phyloP scores from a whole-genome alignment of 2,113 vertebrate species.

The Montifringilla adamsi region DNA sequence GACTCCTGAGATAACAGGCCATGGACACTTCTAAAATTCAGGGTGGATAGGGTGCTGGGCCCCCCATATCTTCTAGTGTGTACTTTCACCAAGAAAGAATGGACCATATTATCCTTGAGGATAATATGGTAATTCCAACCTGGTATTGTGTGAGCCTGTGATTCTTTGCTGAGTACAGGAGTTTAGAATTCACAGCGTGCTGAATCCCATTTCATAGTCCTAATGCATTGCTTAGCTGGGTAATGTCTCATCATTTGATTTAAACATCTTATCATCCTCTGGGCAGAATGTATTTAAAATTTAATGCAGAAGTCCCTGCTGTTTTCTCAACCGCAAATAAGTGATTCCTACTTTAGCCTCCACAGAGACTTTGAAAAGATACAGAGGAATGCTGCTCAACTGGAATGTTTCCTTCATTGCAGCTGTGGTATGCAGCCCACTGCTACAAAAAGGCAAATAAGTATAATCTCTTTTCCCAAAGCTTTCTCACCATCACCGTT shows the following conservation, averaged over 20 bases:
- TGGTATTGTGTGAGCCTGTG: background rate
- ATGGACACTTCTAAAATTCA: background rate
- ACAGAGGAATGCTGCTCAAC: slow-evolving; percentile 41
- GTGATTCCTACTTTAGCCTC: slow-evolving; percentile 39
- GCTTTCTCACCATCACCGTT: background rate
- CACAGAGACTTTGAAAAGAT: slow-evolving; percentile 22
- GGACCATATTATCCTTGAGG: background rate
- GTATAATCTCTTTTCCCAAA: background rate
- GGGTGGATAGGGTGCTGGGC: background rate
- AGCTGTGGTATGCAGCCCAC: background rate
- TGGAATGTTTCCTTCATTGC: slow-evolving; percentile 43
- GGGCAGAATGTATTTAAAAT: slow-evolving; percentile 53
- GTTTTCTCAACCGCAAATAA: slow-evolving; percentile 36
- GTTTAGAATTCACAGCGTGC: background rate
- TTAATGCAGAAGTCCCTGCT: slow-evolving; percentile 42
- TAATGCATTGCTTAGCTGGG: slow-evolving; percentile 25
- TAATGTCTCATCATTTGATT: slow-evolving; percentile 14
- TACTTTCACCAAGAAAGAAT: background rate
- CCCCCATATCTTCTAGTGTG: background rate
- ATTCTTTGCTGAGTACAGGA: background rate
- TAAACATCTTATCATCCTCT: slow-evolving; percentile 21
- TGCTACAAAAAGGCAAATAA: slow-evolving; percentile 10
- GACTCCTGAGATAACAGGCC: background rate
- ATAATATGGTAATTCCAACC: background rate
- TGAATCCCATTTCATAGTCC: slow-evolving; percentile 10